phyloP scores from a whole-genome alignment of 2,888 invertebrate genomes.

The Tolmerus cingulatus region DNA sequence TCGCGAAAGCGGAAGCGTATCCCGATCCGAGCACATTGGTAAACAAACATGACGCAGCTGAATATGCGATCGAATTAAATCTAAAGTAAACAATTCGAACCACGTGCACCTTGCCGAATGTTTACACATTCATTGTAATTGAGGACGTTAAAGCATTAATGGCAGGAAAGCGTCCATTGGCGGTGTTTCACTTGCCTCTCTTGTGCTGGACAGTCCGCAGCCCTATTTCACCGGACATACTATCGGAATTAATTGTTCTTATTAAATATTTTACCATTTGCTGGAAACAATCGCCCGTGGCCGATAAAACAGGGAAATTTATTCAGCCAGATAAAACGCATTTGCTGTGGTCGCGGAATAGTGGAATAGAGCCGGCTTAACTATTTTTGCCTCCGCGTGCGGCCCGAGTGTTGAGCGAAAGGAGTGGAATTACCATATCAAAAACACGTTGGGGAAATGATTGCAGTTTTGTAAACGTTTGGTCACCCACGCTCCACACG shows the following conservation, averaged over 20 bases:
- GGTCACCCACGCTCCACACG: slow-evolving; percentile 18
- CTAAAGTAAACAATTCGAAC: neutral
- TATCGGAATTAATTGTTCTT: neutral
- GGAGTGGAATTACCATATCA: slow-evolving; percentile 22
- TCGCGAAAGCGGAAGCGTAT: neutral
- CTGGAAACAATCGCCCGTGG: neutral
- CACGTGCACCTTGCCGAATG: slow-evolving; percentile 4
- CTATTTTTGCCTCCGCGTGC: neutral
- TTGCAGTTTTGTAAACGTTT: slow-evolving; percentile 28
- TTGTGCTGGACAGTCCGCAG: neutral
- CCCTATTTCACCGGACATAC: neutral
- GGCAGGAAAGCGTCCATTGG: neutral
- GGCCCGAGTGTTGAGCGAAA: neutral
- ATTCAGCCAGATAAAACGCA: neutral
- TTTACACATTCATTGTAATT: slow-evolving; percentile 21
- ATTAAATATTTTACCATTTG: neutral
- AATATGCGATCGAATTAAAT: slow-evolving; percentile 6
- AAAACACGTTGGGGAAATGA: slow-evolving; percentile 8
- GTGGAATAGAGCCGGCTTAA: neutral
- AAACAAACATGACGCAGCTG: slow-evolving; percentile 22
- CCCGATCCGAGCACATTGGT: neutral
- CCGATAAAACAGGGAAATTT: neutral
- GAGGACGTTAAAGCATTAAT: neutral
- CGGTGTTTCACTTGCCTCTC: neutral
- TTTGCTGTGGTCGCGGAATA: neutral